Conservation (phyloP, 2,888 invertebrate species). For the Pandemis heparana region DNA sequence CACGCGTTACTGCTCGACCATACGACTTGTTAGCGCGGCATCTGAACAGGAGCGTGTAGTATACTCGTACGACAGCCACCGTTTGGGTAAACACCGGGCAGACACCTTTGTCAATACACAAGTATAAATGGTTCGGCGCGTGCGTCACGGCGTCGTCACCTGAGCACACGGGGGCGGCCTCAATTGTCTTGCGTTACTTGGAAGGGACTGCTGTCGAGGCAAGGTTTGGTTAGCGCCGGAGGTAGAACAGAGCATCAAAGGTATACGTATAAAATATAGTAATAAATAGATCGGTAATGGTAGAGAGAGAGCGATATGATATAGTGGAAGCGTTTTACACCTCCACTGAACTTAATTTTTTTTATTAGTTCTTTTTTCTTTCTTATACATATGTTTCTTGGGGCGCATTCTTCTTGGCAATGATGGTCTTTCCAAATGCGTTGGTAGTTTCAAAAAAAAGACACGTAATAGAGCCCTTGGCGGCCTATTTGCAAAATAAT, state of each 20-base stretch:
- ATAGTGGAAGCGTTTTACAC: too few species aligned
- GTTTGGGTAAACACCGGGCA: conserved; percentile 16
- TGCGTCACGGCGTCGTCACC: conserved; percentile 37
- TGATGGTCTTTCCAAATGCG: too few species aligned
- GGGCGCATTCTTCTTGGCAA: too few species aligned
- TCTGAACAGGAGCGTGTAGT: neutral
- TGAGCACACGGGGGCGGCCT: conserved; percentile 29
- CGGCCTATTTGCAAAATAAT: too few species aligned
- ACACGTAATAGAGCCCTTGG: too few species aligned
- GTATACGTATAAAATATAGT: too few species aligned
- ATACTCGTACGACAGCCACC: conserved; percentile 10
- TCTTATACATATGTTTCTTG: too few species aligned
- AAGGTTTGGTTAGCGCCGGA: neutral
- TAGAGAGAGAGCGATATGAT: too few species aligned
- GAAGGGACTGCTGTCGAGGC: neutral
- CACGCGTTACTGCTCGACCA: neutral
- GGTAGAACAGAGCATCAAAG: neutral
- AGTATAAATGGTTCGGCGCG: conserved; percentile 1
- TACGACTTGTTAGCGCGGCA: neutral
- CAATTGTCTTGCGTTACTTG: conserved; percentile 1
- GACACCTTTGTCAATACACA: conserved; percentile 34
- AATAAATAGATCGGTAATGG: too few species aligned
- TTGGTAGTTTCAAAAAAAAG: too few species aligned
- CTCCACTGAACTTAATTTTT: too few species aligned
- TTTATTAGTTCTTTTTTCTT: too few species aligned